Evolutionary conservation across 1,140 invertebrate genomes (phyloP), one percentile per base, ranked within the genome.

Genomic region (Dendroctonus valens): DNA sequence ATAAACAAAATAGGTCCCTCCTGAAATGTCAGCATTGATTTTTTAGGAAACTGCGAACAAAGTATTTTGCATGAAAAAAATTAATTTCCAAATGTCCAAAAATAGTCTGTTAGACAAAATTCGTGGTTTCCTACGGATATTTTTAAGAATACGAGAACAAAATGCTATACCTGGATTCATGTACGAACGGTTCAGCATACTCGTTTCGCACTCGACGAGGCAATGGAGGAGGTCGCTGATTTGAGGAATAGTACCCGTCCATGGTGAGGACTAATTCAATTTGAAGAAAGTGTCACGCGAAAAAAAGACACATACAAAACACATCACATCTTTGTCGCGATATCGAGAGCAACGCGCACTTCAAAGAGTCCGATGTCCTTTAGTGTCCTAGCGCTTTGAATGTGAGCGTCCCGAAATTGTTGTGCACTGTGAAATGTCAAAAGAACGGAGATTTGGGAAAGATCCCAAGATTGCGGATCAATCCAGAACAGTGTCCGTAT

Each of bases 121-220:
- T 26, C 26, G 26, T 26, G 26, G 26, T 26, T 26, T 26, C 1
- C 1, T 26, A 3, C 1, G 26, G 26, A 26, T 26, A 26, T 26
- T 26, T 26, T 26, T 3, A 26, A 26, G 1, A 26, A 26, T 26
- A 26, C 26, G 1, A 26, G 26, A 26, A 2, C 26, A 26, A 26
- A 26, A 26, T 26, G 26, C 26, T 26, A 26, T 79, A 79, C 77
- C 77, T 83, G 69, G 81, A 76, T 72, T 83, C 81, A 69, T 82
- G 81, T 59, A 80, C 78, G 74, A 83, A 83, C 65, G 82, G 82
- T 70, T 83, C 82, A 26, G 82, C 82, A 73, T 83, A 83, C 65
- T 83, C 83, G 72, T 83, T 83, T 59, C 82, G 75, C 65, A 83
- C 80, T 55, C 81, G 80, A 50, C 81, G 78, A 51, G 81, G 82